A percentile compares a stretch with the other conserved stretches of the same genome.
These are phyloP conservation scores for Catostylus mosaicus DNA, from an alignment of 30 jellyfish, hydroid and myxozoan species.

Conservation along the genomic window DNA sequence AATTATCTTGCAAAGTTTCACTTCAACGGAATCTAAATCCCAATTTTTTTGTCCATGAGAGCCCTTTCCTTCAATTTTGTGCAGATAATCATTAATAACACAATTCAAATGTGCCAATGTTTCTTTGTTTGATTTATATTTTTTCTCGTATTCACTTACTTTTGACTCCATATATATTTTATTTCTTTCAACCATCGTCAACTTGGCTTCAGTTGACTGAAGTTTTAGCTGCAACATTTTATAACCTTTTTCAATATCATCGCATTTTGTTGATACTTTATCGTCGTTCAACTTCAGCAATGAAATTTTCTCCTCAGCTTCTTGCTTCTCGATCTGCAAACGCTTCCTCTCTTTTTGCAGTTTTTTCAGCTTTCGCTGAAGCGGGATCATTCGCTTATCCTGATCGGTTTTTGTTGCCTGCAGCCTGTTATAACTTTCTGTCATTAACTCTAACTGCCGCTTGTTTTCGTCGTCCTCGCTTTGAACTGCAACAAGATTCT, in stretches of 20 bases:
- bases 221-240: constrained; percentile 87
- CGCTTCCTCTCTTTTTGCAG: constrained; percentile 87
- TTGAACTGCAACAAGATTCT: constrained; percentile 56
- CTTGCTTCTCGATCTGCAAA: constrained; percentile 52
- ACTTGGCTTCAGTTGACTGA: constrained; percentile 97
- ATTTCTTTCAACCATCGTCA: constrained; percentile 86
- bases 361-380: constrained; percentile 69
- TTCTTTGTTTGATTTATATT: constrained; percentile 6
- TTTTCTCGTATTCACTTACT: constrained; percentile 52
- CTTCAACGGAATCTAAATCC: constrained; percentile 21
- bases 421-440: constrained; percentile 43
- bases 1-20: constrained; percentile 11
- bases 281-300: constrained; percentile 49
- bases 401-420: constrained; percentile 66
- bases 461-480: constrained; percentile 62
- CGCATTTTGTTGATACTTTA: constrained; percentile 51
- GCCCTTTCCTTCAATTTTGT: neutral
- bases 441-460: constrained; percentile 59
- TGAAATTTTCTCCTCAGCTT: constrained; percentile 70
- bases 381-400: constrained; percentile 76
- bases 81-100: neutral
- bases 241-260: constrained; percentile 69
- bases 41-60: neutral
- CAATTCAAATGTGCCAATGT: constrained; percentile 1
- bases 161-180: constrained; percentile 86